Percentiles rank a stretch among this genome's conserved stretches.
These are phyloP conservation scores for Bombylius discolor DNA, from an alignment of 2,888 invertebrate genomes.

Conservation along the genomic window DNA sequence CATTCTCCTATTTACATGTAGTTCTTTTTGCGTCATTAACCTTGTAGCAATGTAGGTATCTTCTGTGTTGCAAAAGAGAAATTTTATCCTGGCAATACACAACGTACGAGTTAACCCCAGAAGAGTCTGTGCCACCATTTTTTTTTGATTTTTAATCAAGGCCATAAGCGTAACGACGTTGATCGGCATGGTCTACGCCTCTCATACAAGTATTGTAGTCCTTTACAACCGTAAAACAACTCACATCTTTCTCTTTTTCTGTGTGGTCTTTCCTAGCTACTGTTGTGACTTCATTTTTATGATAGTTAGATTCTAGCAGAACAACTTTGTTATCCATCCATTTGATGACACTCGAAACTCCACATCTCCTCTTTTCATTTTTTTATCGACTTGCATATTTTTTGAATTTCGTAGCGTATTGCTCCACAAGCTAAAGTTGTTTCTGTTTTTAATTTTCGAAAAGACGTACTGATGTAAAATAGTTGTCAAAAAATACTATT, in stretches of 20 bases:
- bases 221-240: constrained; percentile 2
- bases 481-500: constrained; percentile 7
- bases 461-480: constrained; percentile 10
- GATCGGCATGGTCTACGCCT: constrained; percentile 8
- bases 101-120: constrained; percentile 2
- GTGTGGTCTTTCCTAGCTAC: constrained; percentile 3
- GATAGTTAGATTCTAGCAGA: constrained; percentile 1
- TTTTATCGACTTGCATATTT: constrained; percentile 6
- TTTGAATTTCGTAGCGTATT: background rate
- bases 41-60: background rate
- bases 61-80: background rate
- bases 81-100: constrained; percentile 2
- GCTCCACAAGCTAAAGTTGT: constrained; percentile 9
- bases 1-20: too few species aligned
- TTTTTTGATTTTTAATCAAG: constrained; percentile 3
- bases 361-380: constrained; percentile 1
- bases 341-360: constrained; percentile 1
- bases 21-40: constrained; percentile 3
- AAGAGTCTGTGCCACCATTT: constrained; percentile 4
- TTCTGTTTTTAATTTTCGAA: background rate
- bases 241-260: background rate
- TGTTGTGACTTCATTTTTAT: too few species aligned
- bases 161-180: background rate
- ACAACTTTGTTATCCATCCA: background rate
- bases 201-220: constrained; percentile 3